These are phyloP conservation scores for Arothron firmamentum DNA, from an alignment of 2,113 vertebrate species.

Conservation along the genomic window DNA sequence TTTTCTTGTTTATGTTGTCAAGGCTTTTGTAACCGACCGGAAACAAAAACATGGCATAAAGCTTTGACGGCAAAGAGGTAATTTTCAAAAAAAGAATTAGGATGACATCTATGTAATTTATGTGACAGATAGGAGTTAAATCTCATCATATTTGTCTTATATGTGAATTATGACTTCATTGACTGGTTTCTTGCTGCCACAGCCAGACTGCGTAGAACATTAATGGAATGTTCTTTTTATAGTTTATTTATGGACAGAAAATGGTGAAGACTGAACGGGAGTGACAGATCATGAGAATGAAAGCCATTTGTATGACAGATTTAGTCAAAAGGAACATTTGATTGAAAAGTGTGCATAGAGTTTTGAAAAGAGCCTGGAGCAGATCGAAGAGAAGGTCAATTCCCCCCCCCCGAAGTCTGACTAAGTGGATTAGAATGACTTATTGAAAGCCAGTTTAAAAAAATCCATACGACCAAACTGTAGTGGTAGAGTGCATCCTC, in stretches of 20 bases:
- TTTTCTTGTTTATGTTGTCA: slow-evolving; percentile 29
- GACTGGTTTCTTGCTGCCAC: slow-evolving; percentile 24
- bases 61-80: slow-evolving; percentile 22
- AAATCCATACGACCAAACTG: slow-evolving; percentile 32
- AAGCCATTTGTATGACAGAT: slow-evolving; percentile 52
- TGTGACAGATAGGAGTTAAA: slow-evolving; percentile 21
- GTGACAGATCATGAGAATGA: slow-evolving; percentile 54
- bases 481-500: slow-evolving; percentile 13
- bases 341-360: slow-evolving; percentile 29
- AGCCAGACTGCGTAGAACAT: slow-evolving; percentile 46
- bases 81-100: slow-evolving; percentile 19
- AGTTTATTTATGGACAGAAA: slow-evolving; percentile 43
- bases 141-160: slow-evolving; percentile 34
- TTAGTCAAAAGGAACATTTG: slow-evolving; percentile 44
- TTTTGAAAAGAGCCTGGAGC: slow-evolving; percentile 32
- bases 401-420: slow-evolving; percentile 34
- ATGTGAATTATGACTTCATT: slow-evolving; percentile 22
- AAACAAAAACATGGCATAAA: slow-evolving; percentile 5
- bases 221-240: slow-evolving; percentile 41
- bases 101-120: slow-evolving; percentile 34
- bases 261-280: slow-evolving; percentile 43
- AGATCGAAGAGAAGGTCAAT: slow-evolving; percentile 43
- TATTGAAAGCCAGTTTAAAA: slow-evolving; percentile 30
- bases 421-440: slow-evolving; percentile 50
- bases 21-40: neutral